Evolutionary conservation across 1,140 invertebrate genomes (phyloP).

Genomic region (Formica exsecta): DNA sequence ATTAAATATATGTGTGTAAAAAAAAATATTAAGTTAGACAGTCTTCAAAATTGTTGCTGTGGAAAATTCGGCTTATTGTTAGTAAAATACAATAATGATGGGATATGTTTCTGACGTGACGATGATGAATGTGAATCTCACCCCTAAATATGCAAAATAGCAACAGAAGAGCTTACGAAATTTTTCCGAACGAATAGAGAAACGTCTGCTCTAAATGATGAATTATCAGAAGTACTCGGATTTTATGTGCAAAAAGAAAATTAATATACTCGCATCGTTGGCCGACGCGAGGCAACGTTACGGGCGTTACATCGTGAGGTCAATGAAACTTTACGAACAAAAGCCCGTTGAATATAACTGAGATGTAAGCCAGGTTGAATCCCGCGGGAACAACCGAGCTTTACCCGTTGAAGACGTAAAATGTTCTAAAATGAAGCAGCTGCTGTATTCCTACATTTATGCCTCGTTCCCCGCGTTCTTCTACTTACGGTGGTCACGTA

Average conservation of each 20-base stretch:
- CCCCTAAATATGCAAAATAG: not conserved
- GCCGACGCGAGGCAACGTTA: conserved; percentile 12
- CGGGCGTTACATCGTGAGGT: not conserved
- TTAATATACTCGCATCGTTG: conserved; percentile 42
- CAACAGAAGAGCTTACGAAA: not conserved
- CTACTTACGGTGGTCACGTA: conserved; percentile 69
- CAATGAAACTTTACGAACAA: conserved; percentile 42
- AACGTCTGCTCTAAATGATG: conserved; percentile 49
- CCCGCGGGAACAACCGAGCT: not conserved
- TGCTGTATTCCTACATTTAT: conserved; percentile 55
- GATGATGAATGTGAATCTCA: conserved; percentile 44
- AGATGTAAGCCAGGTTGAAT: conserved; percentile 22
- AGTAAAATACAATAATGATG: not conserved
- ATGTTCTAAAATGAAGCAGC: conserved; percentile 21
- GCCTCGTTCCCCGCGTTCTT: not conserved
- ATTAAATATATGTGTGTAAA: not conserved
- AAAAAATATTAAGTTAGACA: not conserved
- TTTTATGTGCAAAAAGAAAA: conserved; percentile 30
- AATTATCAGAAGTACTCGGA: conserved; percentile 34
- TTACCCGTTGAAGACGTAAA: conserved; percentile 29
- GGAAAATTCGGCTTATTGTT: not conserved
- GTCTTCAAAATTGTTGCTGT: not conserved
- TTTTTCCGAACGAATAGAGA: conserved; percentile 32
- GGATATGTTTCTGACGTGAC: conserved; percentile 23
- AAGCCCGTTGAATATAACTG: conserved; percentile 45